Base-by-base conservation (phyloP, 1,140 invertebrate genomes). In the Eciton burchellii region DNA sequence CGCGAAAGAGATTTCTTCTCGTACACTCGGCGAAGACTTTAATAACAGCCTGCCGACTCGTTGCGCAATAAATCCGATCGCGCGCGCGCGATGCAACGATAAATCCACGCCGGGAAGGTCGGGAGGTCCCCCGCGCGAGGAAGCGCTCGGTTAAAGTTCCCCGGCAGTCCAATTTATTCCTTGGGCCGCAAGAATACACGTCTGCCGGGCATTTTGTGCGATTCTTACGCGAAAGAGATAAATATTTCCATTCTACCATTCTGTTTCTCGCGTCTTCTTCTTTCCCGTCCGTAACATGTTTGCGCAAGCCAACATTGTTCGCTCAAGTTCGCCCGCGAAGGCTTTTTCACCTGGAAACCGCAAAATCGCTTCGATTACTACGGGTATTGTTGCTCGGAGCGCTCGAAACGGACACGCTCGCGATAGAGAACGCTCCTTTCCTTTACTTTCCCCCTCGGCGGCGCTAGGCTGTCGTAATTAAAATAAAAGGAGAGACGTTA, bases 41-140 rank as follows among this genome's bases (percentile, higher is more conserved):
- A 77, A 77, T 77, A 77, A 77, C 62, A 68, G 45, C 62, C 47
- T 49, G 14, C 57, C 29, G 47, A 77, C 60, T 66, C 3, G 9
- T 65, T 77, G 62, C 35, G 73, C 73, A 66, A 77, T 77, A 77
- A 77, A 77, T 77, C 21, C 26, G 21, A 24, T 77, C 29, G 14
- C 12, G 45, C 16, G 59, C 73, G 16, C 35, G 60, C 14, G 60
- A 16, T 9, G 43, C 26, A 16, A 47, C 73, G 29, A 77, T 77
- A 77, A 66, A 77, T 77, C 52, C 47, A 66, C 41, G 66, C 26
- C 43, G 12, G 21, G 12, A n/a, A n/a, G 3, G 26, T 74, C 57
- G 8, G 12, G 63, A 41, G 9, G n/a, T 62, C 26, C 29, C 47
- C n/a, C 57, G 12, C 11, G 41, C 43, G 24, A 47, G 52, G 29